A percentile compares a stretch with the other conserved stretches of the same genome.
Evolutionary conservation across 2,888 invertebrate species (phyloP).

Genomic region (Melolontha melolontha): DNA sequence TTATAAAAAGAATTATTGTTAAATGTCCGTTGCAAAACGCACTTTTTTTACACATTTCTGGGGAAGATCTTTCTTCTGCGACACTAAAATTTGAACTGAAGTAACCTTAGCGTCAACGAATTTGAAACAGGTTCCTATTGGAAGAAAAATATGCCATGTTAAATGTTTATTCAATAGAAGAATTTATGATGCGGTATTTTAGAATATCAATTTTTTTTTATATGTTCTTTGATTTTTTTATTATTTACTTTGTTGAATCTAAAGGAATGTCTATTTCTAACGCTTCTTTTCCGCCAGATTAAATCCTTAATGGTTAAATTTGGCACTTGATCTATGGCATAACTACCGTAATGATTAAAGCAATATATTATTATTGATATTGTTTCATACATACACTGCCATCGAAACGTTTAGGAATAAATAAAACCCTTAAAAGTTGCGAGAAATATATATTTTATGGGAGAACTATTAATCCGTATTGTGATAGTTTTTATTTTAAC

Average conservation of each 20-base stretch:
- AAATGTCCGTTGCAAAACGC: neutral
- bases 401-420: too few relatives aligned
- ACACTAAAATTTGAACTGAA: constrained; percentile 30
- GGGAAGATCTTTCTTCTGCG: constrained; percentile 17
- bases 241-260: constrained; percentile 14
- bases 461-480: too few relatives aligned
- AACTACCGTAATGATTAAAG: too few relatives aligned
- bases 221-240: neutral
- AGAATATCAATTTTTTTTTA: constrained; percentile 14
- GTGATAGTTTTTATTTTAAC: too few relatives aligned
- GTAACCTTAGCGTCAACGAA: constrained; percentile 11
- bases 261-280: neutral
- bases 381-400: too few relatives aligned
- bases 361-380: too few relatives aligned
- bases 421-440: too few relatives aligned
- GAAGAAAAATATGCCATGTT: constrained; percentile 20
- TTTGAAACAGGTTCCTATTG: constrained; percentile 29
- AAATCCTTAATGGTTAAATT: too few relatives aligned
- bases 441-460: too few relatives aligned
- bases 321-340: too few relatives aligned
- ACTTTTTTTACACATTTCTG: constrained; percentile 19
- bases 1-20: neutral
- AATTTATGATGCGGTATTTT: constrained; percentile 14
- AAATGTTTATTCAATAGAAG: constrained; percentile 18
- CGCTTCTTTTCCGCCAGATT: too few relatives aligned